These are phyloP conservation scores for Hylomyscus alleni DNA, from an alignment of 2,797 vertebrate genomes.

Conservation along the genomic window DNA sequence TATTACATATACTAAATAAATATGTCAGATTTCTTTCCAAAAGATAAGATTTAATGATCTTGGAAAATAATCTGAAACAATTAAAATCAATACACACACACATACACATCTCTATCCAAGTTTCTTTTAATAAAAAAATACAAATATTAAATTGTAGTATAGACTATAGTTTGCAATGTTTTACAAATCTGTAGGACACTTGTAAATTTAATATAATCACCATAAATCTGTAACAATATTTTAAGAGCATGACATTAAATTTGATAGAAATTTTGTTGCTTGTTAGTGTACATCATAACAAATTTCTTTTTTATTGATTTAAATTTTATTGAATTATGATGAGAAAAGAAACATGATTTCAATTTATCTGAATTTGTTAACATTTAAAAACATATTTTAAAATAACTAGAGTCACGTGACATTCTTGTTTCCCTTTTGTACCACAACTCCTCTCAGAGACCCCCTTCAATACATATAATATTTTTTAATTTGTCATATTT, in stretches of 20 bases:
- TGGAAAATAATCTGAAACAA: conserved; percentile 67
- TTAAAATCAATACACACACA: not conserved
- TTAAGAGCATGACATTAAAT: conserved; percentile 73
- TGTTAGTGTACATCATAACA: conserved; percentile 17
- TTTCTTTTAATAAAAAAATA: conserved; percentile 45
- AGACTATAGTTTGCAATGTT: conserved; percentile 69
- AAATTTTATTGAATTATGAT: too few species aligned
- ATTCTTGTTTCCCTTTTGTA: too few species aligned
- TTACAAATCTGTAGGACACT: conserved; percentile 69
- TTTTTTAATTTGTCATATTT: too few species aligned
- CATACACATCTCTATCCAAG: conserved; percentile 25
- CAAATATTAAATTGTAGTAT: conserved; percentile 14
- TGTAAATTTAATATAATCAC: conserved; percentile 65
- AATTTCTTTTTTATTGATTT: not conserved
- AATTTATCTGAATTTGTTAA: too few species aligned
- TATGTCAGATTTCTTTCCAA: conserved; percentile 68
- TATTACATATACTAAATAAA: conserved; percentile 67
- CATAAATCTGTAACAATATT: conserved; percentile 70
- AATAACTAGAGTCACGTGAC: too few species aligned
- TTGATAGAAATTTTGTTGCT: conserved; percentile 51
- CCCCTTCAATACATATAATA: too few species aligned
- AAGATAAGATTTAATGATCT: not conserved
- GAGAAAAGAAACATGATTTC: too few species aligned
- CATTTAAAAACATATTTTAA: too few species aligned
- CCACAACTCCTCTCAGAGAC: too few species aligned